These are phyloP conservation scores for Papilio polyxenes DNA, from an alignment of 1,140 invertebrate genomes.

Conservation along the genomic window DNA sequence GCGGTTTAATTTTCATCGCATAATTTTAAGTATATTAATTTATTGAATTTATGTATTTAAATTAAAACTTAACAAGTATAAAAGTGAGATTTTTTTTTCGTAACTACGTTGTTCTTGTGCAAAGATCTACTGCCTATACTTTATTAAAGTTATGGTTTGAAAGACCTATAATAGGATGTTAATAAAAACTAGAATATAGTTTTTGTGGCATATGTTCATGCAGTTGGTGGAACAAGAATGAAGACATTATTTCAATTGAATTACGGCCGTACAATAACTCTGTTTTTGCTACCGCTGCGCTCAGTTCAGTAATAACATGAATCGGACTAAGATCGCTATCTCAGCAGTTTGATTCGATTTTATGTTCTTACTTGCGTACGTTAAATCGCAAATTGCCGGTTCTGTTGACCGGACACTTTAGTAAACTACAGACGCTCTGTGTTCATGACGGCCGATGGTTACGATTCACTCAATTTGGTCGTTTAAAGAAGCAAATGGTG, in stretches of 20 bases:
- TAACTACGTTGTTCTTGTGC: neutral
- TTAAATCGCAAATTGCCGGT: slow-evolving; percentile 75
- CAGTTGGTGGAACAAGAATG: slow-evolving; percentile 26
- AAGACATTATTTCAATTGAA: slow-evolving; percentile 36
- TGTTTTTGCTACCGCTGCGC: slow-evolving; percentile 56
- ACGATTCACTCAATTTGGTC: slow-evolving; percentile 53
- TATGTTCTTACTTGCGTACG: slow-evolving; percentile 62
- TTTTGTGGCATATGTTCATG: slow-evolving; percentile 24
- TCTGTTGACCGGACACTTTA: slow-evolving; percentile 64
- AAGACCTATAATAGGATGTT: neutral
- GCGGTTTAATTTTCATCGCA: neutral
- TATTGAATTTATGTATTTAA: neutral
- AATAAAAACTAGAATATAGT: slow-evolving; percentile 17
- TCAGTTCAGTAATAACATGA: slow-evolving; percentile 65
- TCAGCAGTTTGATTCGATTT: slow-evolving; percentile 67
- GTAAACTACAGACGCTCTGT: slow-evolving; percentile 48
- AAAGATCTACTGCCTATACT: neutral
- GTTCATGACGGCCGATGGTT: slow-evolving; percentile 51
- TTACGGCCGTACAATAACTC: slow-evolving; percentile 33
- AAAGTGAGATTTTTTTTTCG: neutral
- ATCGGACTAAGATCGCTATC: slow-evolving; percentile 70
- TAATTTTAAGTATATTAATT: neutral
- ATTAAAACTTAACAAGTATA: neutral
- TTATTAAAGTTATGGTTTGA: slow-evolving; percentile 13
- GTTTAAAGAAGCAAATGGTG: slow-evolving; percentile 36